Base-by-base conservation (phyloP, 2,797 vertebrate species). In the Poeciliopsis paucimaculata region DNA sequence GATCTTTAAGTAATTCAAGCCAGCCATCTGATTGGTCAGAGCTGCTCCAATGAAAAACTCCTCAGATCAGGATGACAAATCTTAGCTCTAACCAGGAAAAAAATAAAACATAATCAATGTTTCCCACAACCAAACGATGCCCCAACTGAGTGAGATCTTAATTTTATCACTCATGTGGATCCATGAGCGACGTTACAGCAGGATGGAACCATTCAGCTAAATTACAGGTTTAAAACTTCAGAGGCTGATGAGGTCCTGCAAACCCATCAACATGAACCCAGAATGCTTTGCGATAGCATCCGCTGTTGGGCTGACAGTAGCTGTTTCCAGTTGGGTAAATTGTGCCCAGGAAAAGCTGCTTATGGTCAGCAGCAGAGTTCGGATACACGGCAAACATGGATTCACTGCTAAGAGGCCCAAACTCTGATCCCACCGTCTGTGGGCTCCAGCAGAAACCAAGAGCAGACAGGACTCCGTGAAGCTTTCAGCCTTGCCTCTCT, bases 371-470 rank as follows among this genome's bases (percentile, higher is more conserved):
- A 77, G 12, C 16, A 75, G 47, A 47, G 51, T 23, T 31, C 47
- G 3, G 51, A 72, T 10, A 46, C 28, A 31, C 26, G 20, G 26
- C n/a, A 53, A 68, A 73, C 66, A 28, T 26, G 49, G 73, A 73
- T 0, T 49, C 73, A 75, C 46, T 49, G 70, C 73, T 60, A 60
- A 55, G 36, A 45, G 39, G 53, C 15, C 55, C 45, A 47, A 62
- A 78, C 10, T n/a, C 46, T 72, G 76, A 73, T 31, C 26, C 46
- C 6, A n/a, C 83, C 77, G 60, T 73, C 83, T 84, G 34, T 73
- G 68, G 23, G 4, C 68, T 43, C 68, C 51, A 64, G 55, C 55
- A 55, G 64, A 81, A 75, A 34, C 18, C 1, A 9, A 77, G 57
- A 73, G 46, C 18, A 70, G 47, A 74, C 41, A 15, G 23, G 18